These are phyloP conservation scores for Diaprepes abbreviatus DNA, from an alignment of 2,888 invertebrate species.

Conservation along the genomic window DNA sequence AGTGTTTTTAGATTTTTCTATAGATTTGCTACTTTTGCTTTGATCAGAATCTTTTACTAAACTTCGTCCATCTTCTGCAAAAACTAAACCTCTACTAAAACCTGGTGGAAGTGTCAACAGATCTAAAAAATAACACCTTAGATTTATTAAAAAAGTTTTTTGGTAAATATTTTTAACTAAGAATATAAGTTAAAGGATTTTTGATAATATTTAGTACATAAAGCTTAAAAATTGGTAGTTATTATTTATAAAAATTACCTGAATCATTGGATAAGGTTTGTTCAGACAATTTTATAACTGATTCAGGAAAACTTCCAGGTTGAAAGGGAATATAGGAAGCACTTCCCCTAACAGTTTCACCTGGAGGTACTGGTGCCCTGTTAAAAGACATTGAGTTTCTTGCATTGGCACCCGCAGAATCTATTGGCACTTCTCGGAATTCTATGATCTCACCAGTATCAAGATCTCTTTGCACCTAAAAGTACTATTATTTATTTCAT, in stretches of 20 bases:
- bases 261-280: conserved; percentile 48
- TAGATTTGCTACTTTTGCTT: conserved; percentile 13
- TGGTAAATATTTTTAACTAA: too few relatives aligned
- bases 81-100: conserved; percentile 72
- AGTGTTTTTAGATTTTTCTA: conserved; percentile 52
- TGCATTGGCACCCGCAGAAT: conserved; percentile 75
- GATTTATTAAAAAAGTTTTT: too few relatives aligned
- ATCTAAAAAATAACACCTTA: too few relatives aligned
- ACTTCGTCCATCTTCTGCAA: conserved; percentile 72
- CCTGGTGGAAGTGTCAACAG: conserved; percentile 76
- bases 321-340: conserved; percentile 88
- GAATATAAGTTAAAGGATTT: too few relatives aligned
- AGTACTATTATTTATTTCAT: conserved; percentile 22
- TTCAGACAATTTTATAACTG: conserved; percentile 69
- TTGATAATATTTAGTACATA: too few relatives aligned
- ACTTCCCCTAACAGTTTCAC: conserved; percentile 80
- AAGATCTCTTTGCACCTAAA: conserved; percentile 79
- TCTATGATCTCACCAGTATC: conserved; percentile 82
- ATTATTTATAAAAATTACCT: too few relatives aligned
- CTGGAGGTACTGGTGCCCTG: conserved; percentile 81
- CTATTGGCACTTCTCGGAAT: conserved; percentile 74
- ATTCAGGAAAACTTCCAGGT: conserved; percentile 83
- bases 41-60: conserved; percentile 58
- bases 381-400: conserved; percentile 85
- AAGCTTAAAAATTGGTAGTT: too few relatives aligned